Percentiles rank a stretch among this genome's conserved stretches.
These are phyloP conservation scores for Anorthoa munda DNA, from an alignment of 2,888 invertebrate genomes.

Conservation along the genomic window DNA sequence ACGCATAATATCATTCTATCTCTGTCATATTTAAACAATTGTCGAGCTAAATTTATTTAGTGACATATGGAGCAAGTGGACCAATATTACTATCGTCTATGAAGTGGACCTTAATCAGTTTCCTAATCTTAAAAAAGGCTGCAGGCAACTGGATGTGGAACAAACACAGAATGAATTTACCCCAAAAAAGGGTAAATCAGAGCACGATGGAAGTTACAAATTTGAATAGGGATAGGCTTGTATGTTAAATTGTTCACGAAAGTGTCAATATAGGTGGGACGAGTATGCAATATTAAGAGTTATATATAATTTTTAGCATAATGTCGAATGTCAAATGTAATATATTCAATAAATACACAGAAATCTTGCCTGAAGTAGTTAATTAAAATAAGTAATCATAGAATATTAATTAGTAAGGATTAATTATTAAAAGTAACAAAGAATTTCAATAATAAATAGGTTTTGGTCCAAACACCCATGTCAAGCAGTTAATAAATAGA, in stretches of 20 bases:
- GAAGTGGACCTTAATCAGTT: not conserved
- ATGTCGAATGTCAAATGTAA: constrained; percentile 29
- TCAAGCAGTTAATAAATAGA: not conserved
- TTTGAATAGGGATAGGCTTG: constrained; percentile 85
- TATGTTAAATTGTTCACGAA: constrained; percentile 75
- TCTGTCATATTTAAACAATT: not conserved
- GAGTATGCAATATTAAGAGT: constrained; percentile 85
- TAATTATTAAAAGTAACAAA: constrained; percentile 4
- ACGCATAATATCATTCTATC: not conserved
- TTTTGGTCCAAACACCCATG: not conserved
- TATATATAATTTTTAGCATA: constrained; percentile 64
- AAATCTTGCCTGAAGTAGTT: constrained; percentile 26
- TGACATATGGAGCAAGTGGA: not conserved
- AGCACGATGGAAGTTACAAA: constrained; percentile 91
- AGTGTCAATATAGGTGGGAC: constrained; percentile 85
- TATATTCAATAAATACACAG: constrained; percentile 36
- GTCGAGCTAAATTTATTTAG: not conserved
- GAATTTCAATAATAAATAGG: constrained; percentile 20
- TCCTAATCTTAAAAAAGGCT: not conserved
- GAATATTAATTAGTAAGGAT: not conserved
- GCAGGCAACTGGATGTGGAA: constrained; percentile 67
- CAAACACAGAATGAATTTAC: constrained; percentile 77
- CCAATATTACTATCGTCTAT: too few relatives aligned
- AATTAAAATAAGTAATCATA: constrained; percentile 7
- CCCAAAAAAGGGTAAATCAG: constrained; percentile 79